Conservation (phyloP, 1,140 invertebrate species). For the Orius laevigatus region DNA sequence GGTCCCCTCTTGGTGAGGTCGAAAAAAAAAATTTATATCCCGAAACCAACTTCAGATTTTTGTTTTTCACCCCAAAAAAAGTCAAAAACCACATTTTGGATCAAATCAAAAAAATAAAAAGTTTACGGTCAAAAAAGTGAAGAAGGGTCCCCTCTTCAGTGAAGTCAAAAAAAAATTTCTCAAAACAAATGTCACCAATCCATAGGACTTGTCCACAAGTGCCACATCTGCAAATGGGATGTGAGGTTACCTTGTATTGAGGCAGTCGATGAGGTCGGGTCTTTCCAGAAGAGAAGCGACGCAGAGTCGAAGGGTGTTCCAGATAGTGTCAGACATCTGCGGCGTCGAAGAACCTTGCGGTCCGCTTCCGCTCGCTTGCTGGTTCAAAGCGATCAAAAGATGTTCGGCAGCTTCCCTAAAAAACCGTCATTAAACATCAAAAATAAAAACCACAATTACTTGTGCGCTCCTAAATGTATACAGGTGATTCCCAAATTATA, state of each 20-base stretch:
- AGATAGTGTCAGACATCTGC: slow-evolving; percentile 82
- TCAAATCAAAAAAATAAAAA: too few relatives aligned
- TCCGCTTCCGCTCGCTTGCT: slow-evolving; percentile 65
- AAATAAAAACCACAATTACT: slow-evolving; percentile 30
- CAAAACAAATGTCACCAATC: not conserved
- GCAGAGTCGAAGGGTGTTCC: slow-evolving; percentile 75
- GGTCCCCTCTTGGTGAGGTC: too few relatives aligned
- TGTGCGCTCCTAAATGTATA: slow-evolving; percentile 87
- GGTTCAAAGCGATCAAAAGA: slow-evolving; percentile 80
- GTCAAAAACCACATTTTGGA: too few relatives aligned
- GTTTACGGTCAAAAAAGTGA: too few relatives aligned
- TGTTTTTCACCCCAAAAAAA: too few relatives aligned
- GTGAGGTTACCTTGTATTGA: slow-evolving; percentile 44
- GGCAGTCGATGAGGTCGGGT: slow-evolving; percentile 53
- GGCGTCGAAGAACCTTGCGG: slow-evolving; percentile 27
- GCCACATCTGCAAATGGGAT: slow-evolving; percentile 1
- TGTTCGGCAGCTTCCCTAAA: slow-evolving; percentile 86
- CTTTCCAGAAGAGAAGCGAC: slow-evolving; percentile 74
- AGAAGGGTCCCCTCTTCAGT: too few relatives aligned
- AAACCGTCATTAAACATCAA: slow-evolving; percentile 18
- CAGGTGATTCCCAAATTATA: slow-evolving; percentile 98
- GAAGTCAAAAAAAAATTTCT: too few relatives aligned
- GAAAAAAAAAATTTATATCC: too few relatives aligned
- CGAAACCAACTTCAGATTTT: too few relatives aligned
- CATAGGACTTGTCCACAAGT: not conserved